These are phyloP conservation scores for Pangasius sanitwongsei DNA, from an alignment of 2,797 vertebrate species.

Conservation along the genomic window DNA sequence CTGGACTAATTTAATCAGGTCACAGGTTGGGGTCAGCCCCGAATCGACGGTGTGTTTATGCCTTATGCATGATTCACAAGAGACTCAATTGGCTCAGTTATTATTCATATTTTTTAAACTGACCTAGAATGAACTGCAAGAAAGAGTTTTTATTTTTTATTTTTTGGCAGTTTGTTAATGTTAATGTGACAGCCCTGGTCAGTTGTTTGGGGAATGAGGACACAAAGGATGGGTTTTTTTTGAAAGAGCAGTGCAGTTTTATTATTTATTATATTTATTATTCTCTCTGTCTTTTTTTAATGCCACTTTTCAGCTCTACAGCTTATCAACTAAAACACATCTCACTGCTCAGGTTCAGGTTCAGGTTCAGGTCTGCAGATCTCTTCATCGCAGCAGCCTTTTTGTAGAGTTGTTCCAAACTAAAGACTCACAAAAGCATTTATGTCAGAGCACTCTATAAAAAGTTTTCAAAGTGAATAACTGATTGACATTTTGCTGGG, in stretches of 20 bases:
- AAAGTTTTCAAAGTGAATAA: neutral
- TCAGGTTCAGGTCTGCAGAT: neutral
- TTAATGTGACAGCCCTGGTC: neutral
- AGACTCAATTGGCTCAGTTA: neutral
- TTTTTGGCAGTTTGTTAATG: conserved; percentile 11
- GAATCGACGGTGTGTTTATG: conserved; percentile 18
- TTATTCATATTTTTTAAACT: conserved; percentile 26
- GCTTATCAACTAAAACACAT: neutral
- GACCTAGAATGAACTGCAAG: conserved; percentile 23
- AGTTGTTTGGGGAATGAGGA: neutral
- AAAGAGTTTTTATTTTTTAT: neutral
- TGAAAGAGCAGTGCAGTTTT: neutral
- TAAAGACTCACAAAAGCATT: neutral
- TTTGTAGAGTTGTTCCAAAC: too few species aligned
- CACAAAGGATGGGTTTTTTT: neutral
- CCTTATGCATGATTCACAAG: conserved; percentile 20
- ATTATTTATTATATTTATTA: neutral
- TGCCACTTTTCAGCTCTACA: neutral
- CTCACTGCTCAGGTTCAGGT: neutral
- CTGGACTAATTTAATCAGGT: conserved; percentile 55
- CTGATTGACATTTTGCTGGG: neutral
- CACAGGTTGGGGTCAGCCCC: conserved; percentile 43
- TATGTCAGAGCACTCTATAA: too few species aligned
- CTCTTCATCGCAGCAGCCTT: neutral
- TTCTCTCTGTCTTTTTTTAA: neutral